These are phyloP conservation scores for Ginglymostoma cirratum DNA, from an alignment of 2,113 vertebrate genomes.

Conservation along the genomic window DNA sequence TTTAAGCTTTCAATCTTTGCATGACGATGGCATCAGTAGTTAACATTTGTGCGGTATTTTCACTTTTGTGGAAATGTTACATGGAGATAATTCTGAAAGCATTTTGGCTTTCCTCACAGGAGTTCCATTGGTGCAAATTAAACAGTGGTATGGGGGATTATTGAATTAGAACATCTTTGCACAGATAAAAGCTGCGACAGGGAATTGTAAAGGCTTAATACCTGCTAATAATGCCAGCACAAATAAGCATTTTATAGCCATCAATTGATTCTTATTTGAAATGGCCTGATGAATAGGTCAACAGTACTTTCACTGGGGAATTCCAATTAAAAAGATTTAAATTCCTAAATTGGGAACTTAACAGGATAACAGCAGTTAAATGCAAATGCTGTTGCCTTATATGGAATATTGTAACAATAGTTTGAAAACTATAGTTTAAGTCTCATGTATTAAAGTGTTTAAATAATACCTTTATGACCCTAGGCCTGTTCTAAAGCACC, in stretches of 20 bases:
- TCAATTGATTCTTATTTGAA: slow-evolving; percentile 9
- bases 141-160: background rate
- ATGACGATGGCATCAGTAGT: background rate
- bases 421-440: background rate
- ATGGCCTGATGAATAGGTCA: background rate
- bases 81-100: background rate
- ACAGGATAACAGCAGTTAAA: background rate
- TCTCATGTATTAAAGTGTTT: background rate
- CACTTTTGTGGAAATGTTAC: background rate
- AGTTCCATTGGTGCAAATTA: background rate
- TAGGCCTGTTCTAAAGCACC: background rate
- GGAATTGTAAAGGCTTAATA: background rate
- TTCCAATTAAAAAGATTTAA: background rate
- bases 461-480: no score
- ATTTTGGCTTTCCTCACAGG: background rate
- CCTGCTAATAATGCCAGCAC: background rate
- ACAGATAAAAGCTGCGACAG: background rate
- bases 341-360: background rate
- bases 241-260: background rate
- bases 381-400: background rate
- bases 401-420: background rate
- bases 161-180: background rate
- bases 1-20: background rate
- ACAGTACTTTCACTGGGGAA: background rate
- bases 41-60: background rate